Evolutionary conservation across 2,888 invertebrate species (phyloP).

Genomic region (Argyra leucocephala): DNA sequence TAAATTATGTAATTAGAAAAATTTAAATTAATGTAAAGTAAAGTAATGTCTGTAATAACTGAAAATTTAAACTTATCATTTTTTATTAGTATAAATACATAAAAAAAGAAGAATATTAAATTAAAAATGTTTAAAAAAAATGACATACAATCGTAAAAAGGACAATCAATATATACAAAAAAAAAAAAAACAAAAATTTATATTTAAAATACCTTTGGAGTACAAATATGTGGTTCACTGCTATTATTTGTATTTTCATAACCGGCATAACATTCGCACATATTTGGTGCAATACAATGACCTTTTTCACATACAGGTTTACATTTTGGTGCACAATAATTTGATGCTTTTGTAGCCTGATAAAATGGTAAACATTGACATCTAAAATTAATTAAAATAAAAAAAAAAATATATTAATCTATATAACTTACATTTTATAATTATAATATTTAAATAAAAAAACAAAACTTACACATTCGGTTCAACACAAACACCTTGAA

Average conservation of each 20-base stretch:
- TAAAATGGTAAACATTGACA: slow-evolving; percentile 36
- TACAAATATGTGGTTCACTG: background rate
- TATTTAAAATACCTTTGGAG: background rate
- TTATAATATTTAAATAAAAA: background rate
- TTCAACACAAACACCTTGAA: slow-evolving; percentile 43
- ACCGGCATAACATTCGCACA: slow-evolving; percentile 45
- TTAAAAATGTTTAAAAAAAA: no score
- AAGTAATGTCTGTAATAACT: no score
- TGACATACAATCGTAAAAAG: no score
- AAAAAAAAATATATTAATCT: background rate
- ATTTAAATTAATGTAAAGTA: no score
- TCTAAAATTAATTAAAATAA: slow-evolving; percentile 13
- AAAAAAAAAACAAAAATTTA: no score
- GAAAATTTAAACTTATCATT: no score
- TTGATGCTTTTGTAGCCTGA: slow-evolving; percentile 26
- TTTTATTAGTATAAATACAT: no score
- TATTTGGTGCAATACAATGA: slow-evolving; percentile 44
- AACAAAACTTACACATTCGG: slow-evolving; percentile 27
- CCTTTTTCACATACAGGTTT: slow-evolving; percentile 41
- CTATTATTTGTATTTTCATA: slow-evolving; percentile 32
- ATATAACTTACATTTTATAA: no score
- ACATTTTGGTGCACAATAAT: slow-evolving; percentile 35
- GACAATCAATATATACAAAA: no score
- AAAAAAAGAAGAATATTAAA: no score
- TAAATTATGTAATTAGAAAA: no score